These are phyloP conservation scores for Murina feae DNA, from an alignment of 2,113 vertebrate species.

Conservation along the genomic window DNA sequence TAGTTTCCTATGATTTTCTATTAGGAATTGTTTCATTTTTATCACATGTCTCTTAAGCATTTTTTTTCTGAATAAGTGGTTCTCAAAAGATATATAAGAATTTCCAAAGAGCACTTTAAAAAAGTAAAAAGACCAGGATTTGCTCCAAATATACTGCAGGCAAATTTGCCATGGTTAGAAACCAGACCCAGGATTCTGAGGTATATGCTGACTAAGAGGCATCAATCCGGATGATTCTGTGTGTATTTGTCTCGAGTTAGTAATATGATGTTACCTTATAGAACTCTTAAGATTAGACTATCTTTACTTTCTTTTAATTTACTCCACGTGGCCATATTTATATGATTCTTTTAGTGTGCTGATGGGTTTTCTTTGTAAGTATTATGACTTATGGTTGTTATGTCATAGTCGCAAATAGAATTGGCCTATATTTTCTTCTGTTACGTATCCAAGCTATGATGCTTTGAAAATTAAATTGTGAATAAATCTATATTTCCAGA, in stretches of 20 bases:
- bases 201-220: background rate
- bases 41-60: background rate
- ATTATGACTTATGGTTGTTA: background rate
- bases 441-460: background rate
- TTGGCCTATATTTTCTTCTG: background rate
- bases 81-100: background rate
- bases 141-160: background rate
- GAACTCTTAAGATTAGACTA: background rate
- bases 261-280: background rate
- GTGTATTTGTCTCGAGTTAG: background rate
- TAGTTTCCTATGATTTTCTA: background rate
- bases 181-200: background rate
- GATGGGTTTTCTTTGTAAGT: background rate
- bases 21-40: background rate
- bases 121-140: background rate
- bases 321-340: background rate
- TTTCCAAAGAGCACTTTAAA: background rate
- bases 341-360: background rate
- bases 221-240: background rate
- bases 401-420: background rate
- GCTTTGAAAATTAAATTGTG: constrained; percentile 20
- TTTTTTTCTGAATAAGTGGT: constrained; percentile 41
- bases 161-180: background rate
- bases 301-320: background rate
- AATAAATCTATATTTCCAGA: background rate